phyloP scores from a whole-genome alignment of 2,113 vertebrate genomes.

The Colaptes auratus region DNA sequence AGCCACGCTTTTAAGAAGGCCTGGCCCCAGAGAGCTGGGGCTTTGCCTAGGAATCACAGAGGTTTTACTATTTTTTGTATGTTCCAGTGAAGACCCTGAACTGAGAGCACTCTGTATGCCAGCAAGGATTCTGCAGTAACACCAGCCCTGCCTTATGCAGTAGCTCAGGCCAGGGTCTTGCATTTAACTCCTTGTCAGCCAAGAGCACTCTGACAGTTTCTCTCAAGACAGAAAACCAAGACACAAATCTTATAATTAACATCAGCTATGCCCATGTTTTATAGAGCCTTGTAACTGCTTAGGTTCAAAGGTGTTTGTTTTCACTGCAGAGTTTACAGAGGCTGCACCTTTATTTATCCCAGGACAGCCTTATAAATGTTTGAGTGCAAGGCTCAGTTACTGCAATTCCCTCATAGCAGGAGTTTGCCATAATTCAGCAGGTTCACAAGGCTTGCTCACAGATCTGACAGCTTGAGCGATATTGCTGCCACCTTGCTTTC shows the following conservation, averaged over 20 bases:
- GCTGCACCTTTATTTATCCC: slow-evolving; percentile 56
- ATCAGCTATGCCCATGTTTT: not conserved
- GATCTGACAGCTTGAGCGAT: slow-evolving; percentile 19
- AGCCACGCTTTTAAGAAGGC: not conserved
- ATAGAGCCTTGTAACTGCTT: not conserved
- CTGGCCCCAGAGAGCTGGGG: not conserved
- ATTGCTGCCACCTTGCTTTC: slow-evolving; percentile 38
- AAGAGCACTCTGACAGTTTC: not conserved
- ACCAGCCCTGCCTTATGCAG: slow-evolving; percentile 3
- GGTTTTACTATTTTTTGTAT: not conserved
- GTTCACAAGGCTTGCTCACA: slow-evolving; percentile 35
- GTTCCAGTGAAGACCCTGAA: not conserved
- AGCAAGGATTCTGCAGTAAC: not conserved
- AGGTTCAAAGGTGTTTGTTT: slow-evolving; percentile 55
- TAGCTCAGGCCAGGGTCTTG: not conserved
- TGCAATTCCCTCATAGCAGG: slow-evolving; percentile 40
- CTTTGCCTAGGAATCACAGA: slow-evolving; percentile 12
- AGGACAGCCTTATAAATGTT: slow-evolving; percentile 42
- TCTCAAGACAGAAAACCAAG: not conserved
- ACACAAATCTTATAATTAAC: slow-evolving; percentile 12
- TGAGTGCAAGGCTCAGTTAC: slow-evolving; percentile 58
- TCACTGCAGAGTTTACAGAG: slow-evolving; percentile 35
- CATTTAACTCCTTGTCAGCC: slow-evolving; percentile 38
- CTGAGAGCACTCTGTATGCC: not conserved
- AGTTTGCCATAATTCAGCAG: slow-evolving; percentile 48